Conservation (phyloP, 2,113 vertebrate species). For the Camelus dromedarius region DNA sequence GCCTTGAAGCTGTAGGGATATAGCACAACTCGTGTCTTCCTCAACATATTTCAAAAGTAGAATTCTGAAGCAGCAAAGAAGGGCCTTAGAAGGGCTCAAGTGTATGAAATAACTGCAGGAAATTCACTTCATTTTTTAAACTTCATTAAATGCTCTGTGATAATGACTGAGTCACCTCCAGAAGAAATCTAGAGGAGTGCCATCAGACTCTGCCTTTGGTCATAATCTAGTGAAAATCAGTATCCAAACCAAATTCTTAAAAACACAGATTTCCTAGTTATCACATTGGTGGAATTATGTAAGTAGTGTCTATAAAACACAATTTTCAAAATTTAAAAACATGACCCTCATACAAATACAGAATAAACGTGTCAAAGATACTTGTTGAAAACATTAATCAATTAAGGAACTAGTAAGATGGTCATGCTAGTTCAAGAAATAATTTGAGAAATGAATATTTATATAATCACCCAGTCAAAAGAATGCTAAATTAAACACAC, state of each 20-base stretch:
- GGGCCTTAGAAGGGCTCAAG: neutral
- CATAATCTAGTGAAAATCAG: neutral
- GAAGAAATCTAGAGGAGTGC: neutral
- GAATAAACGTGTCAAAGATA: neutral
- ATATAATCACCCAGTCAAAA: neutral
- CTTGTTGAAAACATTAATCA: neutral
- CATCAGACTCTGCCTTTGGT: neutral
- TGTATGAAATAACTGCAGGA: neutral
- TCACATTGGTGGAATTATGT: neutral
- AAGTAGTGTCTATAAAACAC: neutral
- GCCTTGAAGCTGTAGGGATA: constrained; percentile 14
- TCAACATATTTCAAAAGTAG: constrained; percentile 36
- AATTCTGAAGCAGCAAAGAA: constrained; percentile 46
- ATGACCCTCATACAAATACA: neutral
- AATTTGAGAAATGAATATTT: neutral
- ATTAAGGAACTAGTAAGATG: neutral
- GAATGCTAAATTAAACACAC: neutral
- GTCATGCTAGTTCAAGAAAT: neutral
- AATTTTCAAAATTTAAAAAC: neutral
- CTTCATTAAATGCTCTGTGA: neutral
- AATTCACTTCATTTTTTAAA: neutral
- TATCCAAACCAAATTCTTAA: neutral
- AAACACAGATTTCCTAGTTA: neutral
- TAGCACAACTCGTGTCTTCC: neutral
- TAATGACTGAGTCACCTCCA: neutral